Conservation (phyloP, 2,113 vertebrate species). For the Erythrolamprus reginae region DNA sequence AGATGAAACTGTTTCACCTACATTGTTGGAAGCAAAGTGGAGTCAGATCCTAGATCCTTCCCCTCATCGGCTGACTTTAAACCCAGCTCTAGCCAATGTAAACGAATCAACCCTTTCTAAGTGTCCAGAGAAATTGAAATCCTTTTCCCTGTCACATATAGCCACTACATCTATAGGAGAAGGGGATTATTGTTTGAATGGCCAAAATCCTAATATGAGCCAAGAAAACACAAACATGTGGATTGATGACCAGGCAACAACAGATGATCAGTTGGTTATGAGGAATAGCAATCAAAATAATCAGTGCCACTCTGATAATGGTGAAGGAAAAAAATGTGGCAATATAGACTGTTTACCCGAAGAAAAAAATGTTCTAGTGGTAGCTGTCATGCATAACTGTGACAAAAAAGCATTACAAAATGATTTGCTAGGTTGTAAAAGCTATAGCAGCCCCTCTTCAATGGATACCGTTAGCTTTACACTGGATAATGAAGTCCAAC, state of each 20-base stretch:
- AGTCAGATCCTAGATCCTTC: constrained; percentile 89
- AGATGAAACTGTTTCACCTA: constrained; percentile 88
- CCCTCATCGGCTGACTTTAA: constrained; percentile 77
- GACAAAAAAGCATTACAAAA: constrained; percentile 65
- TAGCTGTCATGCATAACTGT: constrained; percentile 75
- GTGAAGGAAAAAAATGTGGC: constrained; percentile 62
- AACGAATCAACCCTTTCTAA: constrained; percentile 74
- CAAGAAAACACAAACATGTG: constrained; percentile 71
- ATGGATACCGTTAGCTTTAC: constrained; percentile 69
- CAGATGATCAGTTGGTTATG: constrained; percentile 68
- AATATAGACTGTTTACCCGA: constrained; percentile 63
- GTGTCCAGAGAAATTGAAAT: constrained; percentile 78
- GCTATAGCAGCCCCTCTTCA: constrained; percentile 61
- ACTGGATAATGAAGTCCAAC: constrained; percentile 68
- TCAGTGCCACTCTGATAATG: constrained; percentile 57
- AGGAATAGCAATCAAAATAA: constrained; percentile 57
- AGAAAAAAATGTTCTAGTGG: constrained; percentile 72
- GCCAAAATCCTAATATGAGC: constrained; percentile 67
- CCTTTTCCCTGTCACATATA: constrained; percentile 70
- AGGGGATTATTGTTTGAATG: constrained; percentile 66
- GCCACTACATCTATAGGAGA: constrained; percentile 52
- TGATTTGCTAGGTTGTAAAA: constrained; percentile 67
- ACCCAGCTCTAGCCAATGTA: constrained; percentile 73
- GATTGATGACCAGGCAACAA: constrained; percentile 78
- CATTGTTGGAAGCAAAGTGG: constrained; percentile 89